Base-by-base conservation (phyloP, 2,797 vertebrate species). In the Poeciliopsis infans region DNA sequence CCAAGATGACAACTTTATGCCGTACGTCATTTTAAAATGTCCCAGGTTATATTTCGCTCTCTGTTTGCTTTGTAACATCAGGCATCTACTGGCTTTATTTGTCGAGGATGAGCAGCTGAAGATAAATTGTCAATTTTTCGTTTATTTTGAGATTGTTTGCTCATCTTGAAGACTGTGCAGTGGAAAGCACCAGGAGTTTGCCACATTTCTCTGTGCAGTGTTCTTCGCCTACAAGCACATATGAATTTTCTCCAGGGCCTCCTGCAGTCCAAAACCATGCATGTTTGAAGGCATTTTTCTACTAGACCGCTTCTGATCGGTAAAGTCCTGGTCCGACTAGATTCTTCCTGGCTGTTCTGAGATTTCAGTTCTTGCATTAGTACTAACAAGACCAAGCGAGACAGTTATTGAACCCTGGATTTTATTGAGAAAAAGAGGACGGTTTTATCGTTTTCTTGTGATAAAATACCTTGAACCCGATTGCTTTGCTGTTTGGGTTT, bases 41-140 rank as follows among this genome's bases (percentile, higher is more conserved):
- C 43, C 77, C 36, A 55, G 39, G 71, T 79, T 76, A 31, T 43
- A 59, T 75, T 81, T 81, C 39, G 10, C 20, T 18, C 73, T 73
- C 1, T 75, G 1, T 47, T 43, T 74, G 47, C 47, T 20, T 46
- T 72, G 36, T 64, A 51, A 77, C 51, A 78, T 79, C 64, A 82
- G 78, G 83, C 47, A 53, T n/a, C 5, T 7, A n/a, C 15, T 73
- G 71, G 12, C 33, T 78, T 75, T 31, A 49, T 47, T 57, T 28
- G 45, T 49, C 72, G 7, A 61, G 64, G 4, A 0, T 39, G 57
- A 79, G 20, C 43, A 74, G 53, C 28, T 78, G 23, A 28, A 41
- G n/a, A 72, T 68, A 66, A 76, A 74, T 80, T 79, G 49, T n/a
- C 10, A 20, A 46, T 76, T 4, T 43, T 79, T 36, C 1, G 20